These are phyloP conservation scores for Peromyscus maniculatus DNA, from an alignment of 2,113 vertebrate species.

Conservation along the genomic window DNA sequence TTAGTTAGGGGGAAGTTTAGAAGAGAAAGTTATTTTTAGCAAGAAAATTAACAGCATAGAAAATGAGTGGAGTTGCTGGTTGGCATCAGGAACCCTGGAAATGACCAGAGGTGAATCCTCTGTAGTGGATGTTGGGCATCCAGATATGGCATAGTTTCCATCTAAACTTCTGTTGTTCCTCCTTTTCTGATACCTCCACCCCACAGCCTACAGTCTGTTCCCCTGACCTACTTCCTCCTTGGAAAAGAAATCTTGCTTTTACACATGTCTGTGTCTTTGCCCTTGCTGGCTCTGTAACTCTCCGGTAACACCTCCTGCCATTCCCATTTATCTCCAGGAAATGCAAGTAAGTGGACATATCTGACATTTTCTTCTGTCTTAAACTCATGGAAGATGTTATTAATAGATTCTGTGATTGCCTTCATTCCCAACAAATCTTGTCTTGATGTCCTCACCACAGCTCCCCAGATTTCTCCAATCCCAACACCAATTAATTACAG, in stretches of 20 bases:
- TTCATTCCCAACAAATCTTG: background rate
- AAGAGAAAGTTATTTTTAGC: constrained; percentile 33
- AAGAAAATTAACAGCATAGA: constrained; percentile 2
- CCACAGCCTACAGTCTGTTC: background rate
- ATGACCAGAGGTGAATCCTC: background rate
- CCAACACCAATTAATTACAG: background rate
- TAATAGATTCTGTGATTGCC: background rate
- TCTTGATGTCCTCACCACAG: background rate
- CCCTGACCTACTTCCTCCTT: background rate
- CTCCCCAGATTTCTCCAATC: constrained; percentile 1
- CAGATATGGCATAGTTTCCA: background rate
- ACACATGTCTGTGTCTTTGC: background rate
- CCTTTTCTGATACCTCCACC: background rate
- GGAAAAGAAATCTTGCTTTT: background rate
- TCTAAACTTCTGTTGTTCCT: background rate
- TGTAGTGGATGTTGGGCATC: background rate
- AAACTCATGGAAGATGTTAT: background rate
- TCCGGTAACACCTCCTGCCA: background rate
- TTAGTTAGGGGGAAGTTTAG: background rate
- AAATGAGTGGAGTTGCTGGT: background rate
- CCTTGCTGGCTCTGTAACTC: background rate
- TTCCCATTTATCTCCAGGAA: background rate
- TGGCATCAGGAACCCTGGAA: background rate
- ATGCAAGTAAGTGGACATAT: background rate
- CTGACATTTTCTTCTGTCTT: background rate